Evolutionary conservation across 2,888 invertebrate species (phyloP), one percentile per base, ranked within the genome.

Genomic region (Rhamphomyia laevipes): DNA sequence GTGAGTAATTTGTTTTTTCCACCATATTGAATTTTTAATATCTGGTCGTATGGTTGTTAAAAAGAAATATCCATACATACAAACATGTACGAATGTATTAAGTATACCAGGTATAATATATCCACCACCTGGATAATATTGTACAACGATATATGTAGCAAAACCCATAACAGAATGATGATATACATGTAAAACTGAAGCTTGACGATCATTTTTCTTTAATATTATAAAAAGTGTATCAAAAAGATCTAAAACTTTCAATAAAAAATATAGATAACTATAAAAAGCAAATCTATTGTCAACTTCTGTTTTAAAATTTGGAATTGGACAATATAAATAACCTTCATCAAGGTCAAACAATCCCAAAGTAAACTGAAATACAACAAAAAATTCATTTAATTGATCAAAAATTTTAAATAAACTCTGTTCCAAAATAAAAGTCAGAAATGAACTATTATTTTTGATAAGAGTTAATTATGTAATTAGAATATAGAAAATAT

Each of bases 31-130:
- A 46, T 80, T 71, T 59, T 82, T 84, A 60, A 82, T 76, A 43
- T 76, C 74, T 0, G 85, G 84, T 45, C 82, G 75, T 47, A 82
- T 70, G 0, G 85, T 84, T 0, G 86, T 77, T 48, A 86, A 60
- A 9, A 87, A 74, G 63, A 91, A 92, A 65, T 92, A 86, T 1
- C 73, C 71, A 62, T 92, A 92, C 90, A 92, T 91, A 23, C 88
- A 64, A 1, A 78, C 63, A 61, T 92, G 91, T 0, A 92, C 85
- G 51, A 84, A 78, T 0, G 76, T 73, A 63, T 91, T 92, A 17
- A 86, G 63, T 1, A 80, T 62, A 1, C 84, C 84, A 18, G 85
- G 68, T 51, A 77, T 70, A 7, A 77, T 72, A 1, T 76, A 77
- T 59, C 84, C 82, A 1, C 86, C 86, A 54, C 84, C 78, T 56